Percentiles rank a stretch among this genome's conserved stretches.
Conservation (phyloP, 2,113 vertebrate species). For the Emydura subglobosa region DNA sequence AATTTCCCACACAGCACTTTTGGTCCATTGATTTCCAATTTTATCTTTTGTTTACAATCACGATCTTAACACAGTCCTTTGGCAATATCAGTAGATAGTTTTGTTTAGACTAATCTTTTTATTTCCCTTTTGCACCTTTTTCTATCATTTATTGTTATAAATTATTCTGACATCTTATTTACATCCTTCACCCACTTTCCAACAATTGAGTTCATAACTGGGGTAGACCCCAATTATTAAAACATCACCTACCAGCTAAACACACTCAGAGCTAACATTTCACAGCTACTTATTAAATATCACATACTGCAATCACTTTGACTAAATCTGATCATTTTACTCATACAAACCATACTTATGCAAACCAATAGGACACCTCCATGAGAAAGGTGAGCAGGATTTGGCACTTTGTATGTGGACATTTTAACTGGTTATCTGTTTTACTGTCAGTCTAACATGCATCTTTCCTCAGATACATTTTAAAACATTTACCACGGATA, state of each 20-base stretch:
- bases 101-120: neutral
- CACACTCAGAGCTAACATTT: neutral
- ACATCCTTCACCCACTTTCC: neutral
- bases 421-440: neutral
- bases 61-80: neutral
- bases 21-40: neutral
- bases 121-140: neutral
- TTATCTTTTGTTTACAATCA: neutral
- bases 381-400: neutral
- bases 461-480: neutral
- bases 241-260: neutral
- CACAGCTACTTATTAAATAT: neutral
- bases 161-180: neutral
- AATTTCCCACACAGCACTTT: neutral
- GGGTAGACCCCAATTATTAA: neutral
- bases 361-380: neutral
- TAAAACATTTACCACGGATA: neutral
- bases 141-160: neutral
- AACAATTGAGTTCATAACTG: neutral
- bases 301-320: neutral
- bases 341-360: neutral
- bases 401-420: neutral
- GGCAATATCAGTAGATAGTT: neutral
- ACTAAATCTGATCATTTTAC: neutral
- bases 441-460: neutral